These are phyloP conservation scores for Tuberolachnus salignus DNA, from an alignment of 2,888 invertebrate genomes.

Conservation along the genomic window DNA sequence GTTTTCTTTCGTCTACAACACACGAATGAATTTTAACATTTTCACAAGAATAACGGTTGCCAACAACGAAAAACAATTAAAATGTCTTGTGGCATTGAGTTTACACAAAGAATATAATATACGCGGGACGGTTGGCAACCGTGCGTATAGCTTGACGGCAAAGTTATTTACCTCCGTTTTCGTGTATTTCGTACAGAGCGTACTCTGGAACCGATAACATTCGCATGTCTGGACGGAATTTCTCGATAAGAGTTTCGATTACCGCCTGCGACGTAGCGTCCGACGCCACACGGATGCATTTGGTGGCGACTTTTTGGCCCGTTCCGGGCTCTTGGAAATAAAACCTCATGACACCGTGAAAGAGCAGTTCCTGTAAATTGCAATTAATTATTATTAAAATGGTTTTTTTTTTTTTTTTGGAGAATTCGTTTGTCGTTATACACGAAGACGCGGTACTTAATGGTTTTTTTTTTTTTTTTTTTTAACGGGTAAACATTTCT, in stretches of 20 bases:
- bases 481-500: no score
- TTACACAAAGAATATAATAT: no score
- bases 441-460: no score
- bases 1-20: constrained; percentile 80
- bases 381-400: constrained; percentile 56
- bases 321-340: constrained; percentile 99
- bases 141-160: no score
- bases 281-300: constrained; percentile 96
- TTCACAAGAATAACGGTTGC: not conserved
- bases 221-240: constrained; percentile 98
- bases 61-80: no score
- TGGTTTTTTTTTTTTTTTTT: constrained; percentile 3
- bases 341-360: constrained; percentile 99
- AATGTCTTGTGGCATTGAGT: no score
- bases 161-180: constrained; percentile 68
- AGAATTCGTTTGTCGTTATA: not conserved
- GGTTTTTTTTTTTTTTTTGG: constrained; percentile 14
- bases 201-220: constrained; percentile 79
- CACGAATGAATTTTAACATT: constrained; percentile 36
- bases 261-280: constrained; percentile 96
- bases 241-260: constrained; percentile 95
- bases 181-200: constrained; percentile 75
- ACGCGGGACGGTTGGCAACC: no score
- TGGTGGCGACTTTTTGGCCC: constrained; percentile 97
- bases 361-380: constrained; percentile 93